These are phyloP conservation scores for Synergus laeviventris DNA, from an alignment of 2,888 invertebrate genomes.

Conservation along the genomic window DNA sequence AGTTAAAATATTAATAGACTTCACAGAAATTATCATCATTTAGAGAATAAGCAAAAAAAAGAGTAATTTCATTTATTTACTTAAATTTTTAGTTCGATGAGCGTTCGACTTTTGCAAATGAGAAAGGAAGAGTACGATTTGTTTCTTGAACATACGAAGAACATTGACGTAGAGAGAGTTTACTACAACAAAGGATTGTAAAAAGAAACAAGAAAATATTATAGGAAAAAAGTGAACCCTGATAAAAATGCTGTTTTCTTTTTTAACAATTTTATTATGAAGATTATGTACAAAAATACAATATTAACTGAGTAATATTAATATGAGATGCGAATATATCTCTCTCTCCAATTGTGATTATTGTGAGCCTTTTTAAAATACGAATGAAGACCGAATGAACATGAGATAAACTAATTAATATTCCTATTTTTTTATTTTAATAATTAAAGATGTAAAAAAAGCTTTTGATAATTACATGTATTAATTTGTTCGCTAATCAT, in stretches of 20 bases:
- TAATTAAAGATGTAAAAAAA: neutral
- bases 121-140: neutral
- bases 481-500: constrained; percentile 14
- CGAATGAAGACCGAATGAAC: neutral
- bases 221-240: neutral
- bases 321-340: neutral
- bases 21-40: too few relatives aligned
- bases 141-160: neutral
- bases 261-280: constrained; percentile 24
- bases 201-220: neutral
- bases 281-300: constrained; percentile 34
- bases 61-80: too few relatives aligned
- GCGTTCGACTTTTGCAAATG: neutral
- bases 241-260: neutral
- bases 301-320: constrained; percentile 9
- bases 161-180: neutral
- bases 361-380: constrained; percentile 4
- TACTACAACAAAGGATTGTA: neutral
- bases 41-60: too few relatives aligned
- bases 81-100: neutral
- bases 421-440: neutral
- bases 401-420: neutral
- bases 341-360: constrained; percentile 4
- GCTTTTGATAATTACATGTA: too few relatives aligned
- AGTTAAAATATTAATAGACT: neutral